A percentile compares a stretch with the other conserved stretches of the same genome.
Conservation (phyloP, 2,888 invertebrate genomes). For the Coecobrya sp. region DNA sequence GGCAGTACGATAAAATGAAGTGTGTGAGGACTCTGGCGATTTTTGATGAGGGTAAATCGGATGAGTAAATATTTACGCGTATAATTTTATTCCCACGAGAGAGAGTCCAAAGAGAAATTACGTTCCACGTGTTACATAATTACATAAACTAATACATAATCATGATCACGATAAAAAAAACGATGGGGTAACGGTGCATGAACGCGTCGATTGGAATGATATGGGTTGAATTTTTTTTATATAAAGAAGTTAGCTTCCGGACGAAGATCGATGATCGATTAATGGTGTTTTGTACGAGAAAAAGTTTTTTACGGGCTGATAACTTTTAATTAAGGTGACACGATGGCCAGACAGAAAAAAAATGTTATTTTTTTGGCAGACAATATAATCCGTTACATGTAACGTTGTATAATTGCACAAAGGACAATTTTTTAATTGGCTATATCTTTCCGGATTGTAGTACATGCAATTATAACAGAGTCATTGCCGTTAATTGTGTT, state of each 20-base stretch:
- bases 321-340: not conserved
- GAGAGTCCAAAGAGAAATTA: not conserved
- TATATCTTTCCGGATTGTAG: too few species aligned
- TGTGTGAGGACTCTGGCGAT: not conserved
- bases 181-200: not conserved
- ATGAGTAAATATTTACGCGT: slow-evolving; percentile 20
- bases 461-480: too few species aligned
- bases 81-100: slow-evolving; percentile 7
- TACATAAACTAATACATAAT: not conserved
- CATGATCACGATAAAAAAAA: not conserved
- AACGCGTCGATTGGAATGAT: not conserved
- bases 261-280: slow-evolving; percentile 4
- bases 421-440: too few species aligned
- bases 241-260: not conserved
- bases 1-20: not conserved
- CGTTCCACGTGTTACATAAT: not conserved
- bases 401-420: too few species aligned
- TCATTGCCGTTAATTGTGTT: too few species aligned
- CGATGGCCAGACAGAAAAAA: too few species aligned
- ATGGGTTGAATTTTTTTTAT: not conserved
- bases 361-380: too few species aligned
- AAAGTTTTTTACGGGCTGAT: not conserved
- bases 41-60: not conserved
- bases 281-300: not conserved
- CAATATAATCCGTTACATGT: too few species aligned